These are phyloP conservation scores for Diachrysia chrysitis DNA, from an alignment of 2,888 invertebrate species.

Conservation along the genomic window DNA sequence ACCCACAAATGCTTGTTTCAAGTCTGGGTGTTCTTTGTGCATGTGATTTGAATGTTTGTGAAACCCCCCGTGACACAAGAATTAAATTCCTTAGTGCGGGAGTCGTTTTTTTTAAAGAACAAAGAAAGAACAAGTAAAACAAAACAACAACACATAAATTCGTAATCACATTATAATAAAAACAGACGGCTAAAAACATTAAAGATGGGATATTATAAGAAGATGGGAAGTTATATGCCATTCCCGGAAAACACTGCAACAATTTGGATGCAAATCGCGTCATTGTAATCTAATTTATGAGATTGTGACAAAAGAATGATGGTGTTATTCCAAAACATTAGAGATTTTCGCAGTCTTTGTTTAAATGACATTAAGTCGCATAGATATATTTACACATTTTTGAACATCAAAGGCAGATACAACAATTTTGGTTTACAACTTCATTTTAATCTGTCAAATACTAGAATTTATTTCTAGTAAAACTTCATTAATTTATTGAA, in stretches of 20 bases:
- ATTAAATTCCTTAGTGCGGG: too few relatives aligned
- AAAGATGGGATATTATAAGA: not conserved
- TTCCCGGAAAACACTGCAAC: not conserved
- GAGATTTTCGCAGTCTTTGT: not conserved
- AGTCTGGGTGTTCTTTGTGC: too few relatives aligned
- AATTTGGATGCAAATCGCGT: not conserved
- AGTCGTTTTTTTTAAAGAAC: too few relatives aligned
- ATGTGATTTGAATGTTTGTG: too few relatives aligned
- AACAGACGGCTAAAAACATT: not conserved
- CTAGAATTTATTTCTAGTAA: too few relatives aligned
- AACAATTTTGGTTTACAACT: too few relatives aligned
- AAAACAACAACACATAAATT: not conserved
- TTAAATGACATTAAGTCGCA: not conserved
- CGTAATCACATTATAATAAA: not conserved
- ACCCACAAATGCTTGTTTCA: too few relatives aligned
- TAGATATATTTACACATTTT: too few relatives aligned
- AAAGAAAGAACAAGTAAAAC: too few relatives aligned
- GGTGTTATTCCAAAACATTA: conserved; percentile 1
- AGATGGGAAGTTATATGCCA: not conserved
- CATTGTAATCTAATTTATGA: not conserved
- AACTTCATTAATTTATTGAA: not conserved
- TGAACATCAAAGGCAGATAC: too few relatives aligned
- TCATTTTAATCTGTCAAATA: too few relatives aligned
- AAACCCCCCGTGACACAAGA: too few relatives aligned
- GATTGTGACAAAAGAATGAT: not conserved